Base-by-base conservation (phyloP, 2,113 vertebrate species). In the Menidia beryllina region DNA sequence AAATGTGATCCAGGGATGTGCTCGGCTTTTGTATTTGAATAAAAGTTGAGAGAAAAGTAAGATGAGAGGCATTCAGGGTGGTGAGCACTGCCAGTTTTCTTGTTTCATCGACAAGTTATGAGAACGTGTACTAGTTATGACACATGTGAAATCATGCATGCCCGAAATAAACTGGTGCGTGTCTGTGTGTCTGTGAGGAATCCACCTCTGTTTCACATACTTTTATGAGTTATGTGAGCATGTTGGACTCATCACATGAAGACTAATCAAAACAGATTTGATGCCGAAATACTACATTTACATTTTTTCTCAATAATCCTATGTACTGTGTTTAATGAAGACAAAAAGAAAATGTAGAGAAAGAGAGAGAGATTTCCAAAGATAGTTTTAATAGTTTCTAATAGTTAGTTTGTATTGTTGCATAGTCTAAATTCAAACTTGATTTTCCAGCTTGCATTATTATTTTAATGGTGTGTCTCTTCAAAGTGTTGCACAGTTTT, bases 111-210 rank as follows among this genome's bases (percentile, higher is more conserved):
- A 26, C 57, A 47, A 21, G 12, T 38, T 64, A 62, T 43, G 55
- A 49, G 41, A 51, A 17, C 9, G 51, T 47, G 56, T 39, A 27
- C 38, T 59, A 10, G 26, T 12, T 62, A 54, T 56, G 21, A 56
- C 34, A 57, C 74, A 59, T 55, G 53, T 62, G 68, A 17, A 20
- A 63, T 79, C 58, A 63, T 24, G 39, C 38, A 30, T 61, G 49
- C 14, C 6, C 24, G 54, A 49, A 45, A 23, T 25, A 34, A 69
- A 27, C 57, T 8, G 7, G 34, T 34, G 21, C n/a, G 24, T 39
- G 36, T 39, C 20, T 48, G 54, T 21, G 26, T 87, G 58, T 69
- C 64, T 8, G 77, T 78, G 72, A 78, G 69, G 60, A 89, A 53
- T 14, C 17, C 1, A 26, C 70, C 56, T 19, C 47, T 24, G 12